These are phyloP conservation scores for Ormyrus labotus DNA, from an alignment of 2,888 invertebrate genomes.

Conservation along the genomic window DNA sequence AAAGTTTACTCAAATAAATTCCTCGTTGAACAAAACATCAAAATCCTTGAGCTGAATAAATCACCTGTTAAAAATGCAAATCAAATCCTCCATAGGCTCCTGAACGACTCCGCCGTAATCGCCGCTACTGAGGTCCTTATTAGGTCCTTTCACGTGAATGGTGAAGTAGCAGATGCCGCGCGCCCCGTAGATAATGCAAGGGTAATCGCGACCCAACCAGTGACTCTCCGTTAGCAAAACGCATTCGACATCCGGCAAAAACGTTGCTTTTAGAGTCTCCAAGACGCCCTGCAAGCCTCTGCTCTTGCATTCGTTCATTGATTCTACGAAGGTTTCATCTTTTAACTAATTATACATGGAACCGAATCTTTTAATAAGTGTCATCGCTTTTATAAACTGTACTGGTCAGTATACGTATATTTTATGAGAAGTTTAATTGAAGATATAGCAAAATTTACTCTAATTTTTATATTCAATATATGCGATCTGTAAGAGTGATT, in stretches of 20 bases:
- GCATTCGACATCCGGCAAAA: slow-evolving; percentile 72
- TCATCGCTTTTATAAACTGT: too few species aligned
- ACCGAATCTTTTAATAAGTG: too few species aligned
- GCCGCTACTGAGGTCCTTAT: slow-evolving; percentile 60
- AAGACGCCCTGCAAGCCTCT: slow-evolving; percentile 65
- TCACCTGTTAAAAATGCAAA: slow-evolving; percentile 67
- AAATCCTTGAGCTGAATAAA: too few species aligned
- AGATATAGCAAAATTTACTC: too few species aligned
- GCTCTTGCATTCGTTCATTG: slow-evolving; percentile 73
- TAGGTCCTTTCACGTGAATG: slow-evolving; percentile 58
- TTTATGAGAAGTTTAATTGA: too few species aligned
- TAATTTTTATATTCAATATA: too few species aligned
- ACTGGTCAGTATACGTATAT: too few species aligned
- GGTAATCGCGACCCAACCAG: slow-evolving; percentile 75
- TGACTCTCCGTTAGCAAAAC: slow-evolving; percentile 74
- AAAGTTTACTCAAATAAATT: too few species aligned
- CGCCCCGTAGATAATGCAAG: slow-evolving; percentile 75
- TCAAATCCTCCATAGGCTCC: slow-evolving; percentile 74
- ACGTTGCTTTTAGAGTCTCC: slow-evolving; percentile 71
- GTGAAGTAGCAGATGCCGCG: slow-evolving; percentile 70
- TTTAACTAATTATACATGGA: too few species aligned
- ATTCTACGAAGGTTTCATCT: slow-evolving; percentile 62
- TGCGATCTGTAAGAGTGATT: too few species aligned
- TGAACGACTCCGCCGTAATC: slow-evolving; percentile 64
- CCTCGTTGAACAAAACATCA: too few species aligned